Percentiles rank a stretch among this genome's conserved stretches.
phyloP scores from a whole-genome alignment of 1,140 invertebrate species.

The Panagrolaimus sp. region DNA sequence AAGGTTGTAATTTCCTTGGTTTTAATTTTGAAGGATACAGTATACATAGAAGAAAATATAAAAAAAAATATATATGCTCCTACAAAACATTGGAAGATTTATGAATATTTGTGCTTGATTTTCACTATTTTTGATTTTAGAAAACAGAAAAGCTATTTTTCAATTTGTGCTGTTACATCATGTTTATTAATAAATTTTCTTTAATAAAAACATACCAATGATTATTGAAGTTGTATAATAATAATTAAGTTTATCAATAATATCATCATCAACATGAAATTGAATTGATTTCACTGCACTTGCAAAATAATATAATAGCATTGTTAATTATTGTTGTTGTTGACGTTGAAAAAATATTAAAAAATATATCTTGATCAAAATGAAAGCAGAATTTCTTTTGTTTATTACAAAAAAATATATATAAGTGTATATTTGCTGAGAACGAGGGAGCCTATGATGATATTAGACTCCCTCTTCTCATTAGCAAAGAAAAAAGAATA shows the following conservation, averaged over 20 bases:
- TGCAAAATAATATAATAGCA: conserved; percentile 55
- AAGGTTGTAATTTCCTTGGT: too few species aligned
- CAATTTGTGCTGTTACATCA: too few species aligned
- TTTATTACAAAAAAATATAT: neutral
- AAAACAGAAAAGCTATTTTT: too few species aligned
- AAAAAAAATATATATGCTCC: too few species aligned
- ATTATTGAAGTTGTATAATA: conserved; percentile 58
- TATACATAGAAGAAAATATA: too few species aligned
- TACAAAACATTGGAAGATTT: too few species aligned
- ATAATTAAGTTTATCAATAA: conserved; percentile 58
- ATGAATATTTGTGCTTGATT: too few species aligned
- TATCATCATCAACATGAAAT: conserved; percentile 58
- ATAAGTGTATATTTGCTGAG: neutral
- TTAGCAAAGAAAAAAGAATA: neutral
- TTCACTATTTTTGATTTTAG: too few species aligned
- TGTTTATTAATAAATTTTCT: neutral
- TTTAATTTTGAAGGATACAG: too few species aligned
- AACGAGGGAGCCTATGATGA: neutral
- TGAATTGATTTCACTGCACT: conserved; percentile 58
- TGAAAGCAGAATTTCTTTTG: too few species aligned
- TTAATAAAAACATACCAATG: conserved; percentile 45
- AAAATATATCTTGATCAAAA: too few species aligned
- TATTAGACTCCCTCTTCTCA: conserved; percentile 9
- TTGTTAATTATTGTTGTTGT: conserved; percentile 17
- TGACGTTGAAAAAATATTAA: too few species aligned